Base-by-base conservation (phyloP, 1,140 invertebrate genomes). In the Geopemphigus sp. region DNA sequence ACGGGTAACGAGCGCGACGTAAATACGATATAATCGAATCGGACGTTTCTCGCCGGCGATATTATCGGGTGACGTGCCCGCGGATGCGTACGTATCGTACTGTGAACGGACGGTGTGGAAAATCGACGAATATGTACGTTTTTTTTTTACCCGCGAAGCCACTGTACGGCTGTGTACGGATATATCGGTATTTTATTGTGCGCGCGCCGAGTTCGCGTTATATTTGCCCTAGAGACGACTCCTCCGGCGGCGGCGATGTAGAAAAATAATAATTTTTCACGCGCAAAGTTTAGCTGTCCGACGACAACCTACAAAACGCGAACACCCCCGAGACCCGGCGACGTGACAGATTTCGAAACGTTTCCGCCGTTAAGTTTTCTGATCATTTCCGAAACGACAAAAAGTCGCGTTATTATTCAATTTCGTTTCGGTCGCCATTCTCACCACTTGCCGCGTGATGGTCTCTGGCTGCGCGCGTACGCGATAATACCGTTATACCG, bases 341-440 rank as follows among this genome's bases (percentile, higher is more conserved):
- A 26, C 73, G 53, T 76, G 73, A 76, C 56, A 76, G 73, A 76
- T 76, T 54, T 73, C 70, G 32, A 73, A 73, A 73, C 47, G 50
- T 53, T 73, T 45, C 32, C 26, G 12, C 70, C 14, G 73, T 45
- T 59, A 59, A 59, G 73, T 76, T 76, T 76, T 76, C 73, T 22
- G 56, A 76, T 76, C 73, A 59, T 59, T 76, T 76, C 15, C 73
- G 56, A 56, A 73, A 73, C 50, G 32, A 32, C 73, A 54, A 32
- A 57, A 76, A 76, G 73, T 76, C 39, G 54, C 17, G 73, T 76
- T 59, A 59, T 59, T 76, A 76, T 76, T 76, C 73, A 76, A 76
- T 73, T 73, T 73, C 54, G 56, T 59, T 45, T 76, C 15, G 54
- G 45, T 26, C 22, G 54, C 29, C 14, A 24, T n/a, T n/a, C n/a